phyloP scores from a whole-genome alignment of 1,140 invertebrate genomes.

The Dendrolimus kikuchii region DNA sequence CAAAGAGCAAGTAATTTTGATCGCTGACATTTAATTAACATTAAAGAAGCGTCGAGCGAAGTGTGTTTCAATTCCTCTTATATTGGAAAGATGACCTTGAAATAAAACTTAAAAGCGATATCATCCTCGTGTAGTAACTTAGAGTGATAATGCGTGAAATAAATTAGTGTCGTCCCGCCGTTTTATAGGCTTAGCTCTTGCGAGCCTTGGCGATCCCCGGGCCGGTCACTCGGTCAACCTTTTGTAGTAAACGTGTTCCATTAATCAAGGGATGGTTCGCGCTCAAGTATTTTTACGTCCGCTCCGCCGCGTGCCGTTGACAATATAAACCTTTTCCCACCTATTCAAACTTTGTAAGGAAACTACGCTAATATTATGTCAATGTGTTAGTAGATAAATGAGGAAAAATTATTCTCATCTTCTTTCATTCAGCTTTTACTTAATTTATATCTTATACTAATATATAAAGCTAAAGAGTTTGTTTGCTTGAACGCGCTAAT shows the following conservation, averaged over 20 bases:
- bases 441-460: too few species aligned
- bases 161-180: slow-evolving; percentile 11
- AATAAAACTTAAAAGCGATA: slow-evolving; percentile 5
- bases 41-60: not conserved
- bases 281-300: slow-evolving; percentile 15
- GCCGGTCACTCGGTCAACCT: not conserved
- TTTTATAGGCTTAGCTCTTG: slow-evolving; percentile 11
- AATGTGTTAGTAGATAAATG: too few species aligned
- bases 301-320: slow-evolving; percentile 1
- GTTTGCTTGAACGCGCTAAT: too few species aligned
- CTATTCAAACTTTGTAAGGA: slow-evolving; percentile 10
- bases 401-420: too few species aligned
- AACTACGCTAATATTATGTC: slow-evolving; percentile 1
- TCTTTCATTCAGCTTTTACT: too few species aligned
- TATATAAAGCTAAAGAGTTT: too few species aligned
- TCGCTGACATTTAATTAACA: too few species aligned
- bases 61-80: not conserved
- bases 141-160: slow-evolving; percentile 17
- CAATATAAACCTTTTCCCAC: slow-evolving; percentile 22
- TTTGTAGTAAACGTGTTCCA: slow-evolving; percentile 3
- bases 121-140: slow-evolving; percentile 10
- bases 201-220: not conserved
- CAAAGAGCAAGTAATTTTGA: too few species aligned
- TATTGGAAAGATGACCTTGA: slow-evolving; percentile 3
- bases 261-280: slow-evolving; percentile 17